Conservation (phyloP, 1,140 invertebrate species). For the Bathynomus jamesi region DNA sequence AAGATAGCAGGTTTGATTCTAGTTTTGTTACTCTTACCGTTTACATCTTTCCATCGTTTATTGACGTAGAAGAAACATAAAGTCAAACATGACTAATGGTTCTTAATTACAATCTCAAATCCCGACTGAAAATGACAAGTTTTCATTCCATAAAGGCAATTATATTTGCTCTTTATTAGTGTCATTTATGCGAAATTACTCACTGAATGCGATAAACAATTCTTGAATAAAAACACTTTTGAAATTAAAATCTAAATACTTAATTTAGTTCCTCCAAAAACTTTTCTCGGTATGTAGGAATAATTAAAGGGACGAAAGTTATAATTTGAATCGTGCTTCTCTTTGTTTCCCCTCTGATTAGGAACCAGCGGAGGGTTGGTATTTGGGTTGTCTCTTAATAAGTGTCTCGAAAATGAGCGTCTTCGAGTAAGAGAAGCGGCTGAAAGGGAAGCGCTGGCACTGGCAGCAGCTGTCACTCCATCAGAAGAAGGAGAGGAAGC, state of each 20-base stretch:
- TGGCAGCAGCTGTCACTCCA: slow-evolving; percentile 8
- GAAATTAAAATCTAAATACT: neutral
- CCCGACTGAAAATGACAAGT: neutral
- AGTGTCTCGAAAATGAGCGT: slow-evolving; percentile 71
- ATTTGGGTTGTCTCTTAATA: slow-evolving; percentile 70
- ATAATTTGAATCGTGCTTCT: neutral
- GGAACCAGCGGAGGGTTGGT: slow-evolving; percentile 48
- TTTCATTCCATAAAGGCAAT: neutral
- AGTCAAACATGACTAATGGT: neutral
- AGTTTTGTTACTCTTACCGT: no score
- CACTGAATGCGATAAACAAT: no score
- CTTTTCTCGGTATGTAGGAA: neutral
- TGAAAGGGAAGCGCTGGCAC: neutral
- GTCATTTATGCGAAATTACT: no score
- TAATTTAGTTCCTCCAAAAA: neutral
- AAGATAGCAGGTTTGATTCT: no score
- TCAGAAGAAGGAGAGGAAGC: slow-evolving; percentile 17
- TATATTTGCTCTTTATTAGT: no score
- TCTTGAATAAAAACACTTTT: no score
- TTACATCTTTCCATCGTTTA: neutral
- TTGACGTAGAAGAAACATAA: neutral
- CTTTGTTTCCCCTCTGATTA: neutral
- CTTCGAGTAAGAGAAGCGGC: slow-evolving; percentile 6
- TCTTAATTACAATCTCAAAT: neutral
- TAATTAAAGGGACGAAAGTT: neutral